Conservation (phyloP, 2,113 vertebrate species). For the Ictalurus punctatus region DNA sequence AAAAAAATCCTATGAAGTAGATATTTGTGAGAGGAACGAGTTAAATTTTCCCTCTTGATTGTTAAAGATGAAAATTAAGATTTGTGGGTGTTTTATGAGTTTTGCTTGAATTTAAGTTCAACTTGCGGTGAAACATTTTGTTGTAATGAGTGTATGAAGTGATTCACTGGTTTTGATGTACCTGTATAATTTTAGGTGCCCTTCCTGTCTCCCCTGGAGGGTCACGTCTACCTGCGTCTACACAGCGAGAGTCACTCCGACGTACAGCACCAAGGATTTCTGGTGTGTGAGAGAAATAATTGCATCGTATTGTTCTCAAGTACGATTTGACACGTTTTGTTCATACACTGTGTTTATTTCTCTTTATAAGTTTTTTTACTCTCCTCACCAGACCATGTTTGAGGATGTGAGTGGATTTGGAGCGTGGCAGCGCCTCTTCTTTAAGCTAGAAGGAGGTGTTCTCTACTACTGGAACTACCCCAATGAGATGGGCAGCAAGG, state of each 20-base stretch:
- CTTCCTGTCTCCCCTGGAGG: conserved; percentile 80
- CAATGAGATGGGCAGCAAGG: conserved; percentile 72
- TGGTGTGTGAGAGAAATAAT: conserved; percentile 65
- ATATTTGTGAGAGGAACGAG: background rate
- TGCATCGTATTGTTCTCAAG: background rate
- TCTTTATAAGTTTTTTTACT: background rate
- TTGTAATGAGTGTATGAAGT: background rate
- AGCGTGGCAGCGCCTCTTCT: conserved; percentile 76
- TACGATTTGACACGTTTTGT: background rate
- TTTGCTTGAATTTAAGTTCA: too few species aligned
- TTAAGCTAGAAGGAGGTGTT: conserved; percentile 65
- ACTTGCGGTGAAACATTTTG: too few species aligned
- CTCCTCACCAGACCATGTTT: conserved; percentile 72
- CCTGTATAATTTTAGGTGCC: conserved; percentile 67
- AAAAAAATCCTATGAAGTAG: background rate
- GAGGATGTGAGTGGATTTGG: conserved; percentile 74
- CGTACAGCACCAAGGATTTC: conserved; percentile 74
- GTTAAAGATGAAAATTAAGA: background rate
- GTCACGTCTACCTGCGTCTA: conserved; percentile 74
- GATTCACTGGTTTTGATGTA: background rate
- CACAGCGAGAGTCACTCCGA: conserved; percentile 70
- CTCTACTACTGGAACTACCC: conserved; percentile 77
- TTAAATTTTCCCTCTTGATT: background rate
- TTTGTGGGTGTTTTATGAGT: background rate
- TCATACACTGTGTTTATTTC: background rate